Evolutionary conservation across 2,888 invertebrate species (phyloP), one percentile per base, ranked within the genome.

Genomic region (Sinopyrophorus schimmeli): DNA sequence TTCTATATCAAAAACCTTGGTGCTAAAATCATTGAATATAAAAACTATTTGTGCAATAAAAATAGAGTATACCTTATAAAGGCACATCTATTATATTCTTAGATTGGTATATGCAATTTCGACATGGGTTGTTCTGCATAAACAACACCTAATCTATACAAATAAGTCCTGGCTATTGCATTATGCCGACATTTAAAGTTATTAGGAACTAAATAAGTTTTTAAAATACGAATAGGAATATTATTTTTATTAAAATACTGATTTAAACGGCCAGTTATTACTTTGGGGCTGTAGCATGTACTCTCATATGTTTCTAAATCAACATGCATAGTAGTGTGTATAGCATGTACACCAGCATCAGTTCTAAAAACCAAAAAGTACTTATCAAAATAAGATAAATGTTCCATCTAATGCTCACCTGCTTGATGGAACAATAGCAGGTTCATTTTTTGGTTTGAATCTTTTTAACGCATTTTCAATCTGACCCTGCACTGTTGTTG

Each of bases 311-410:
- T 77, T 15, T 79, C 73, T 47, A 92, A 69, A 63, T 91, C 89
- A 54, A 89, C 80, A 61, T 91, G 89, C 34, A 83, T 83, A 2
- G 84, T 78, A 10, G 83, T 75, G 60, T 81, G 80, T 2, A 92
- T 66, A 0, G 91, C 90, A 71, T 92, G 91, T 1, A 92, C 92
- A 30, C 92, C 92, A 16, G 82, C 76, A 76, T 92, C 92, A 68
- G 92, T 92, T 64, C 92, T 90, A 69, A 38, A 74, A 74, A 15
- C 5, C 14, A 28, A 27, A 27, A 11, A 37, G 23, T 30, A 42
- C 43, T 48, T 37, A 30, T 26, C 10, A 26, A 26, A 10, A 9
- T 2, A 14, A 7, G 4, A 12, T 14, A 4, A 14, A 21, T 21
- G 5, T n/a, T 6, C 4, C 6, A 24, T 16, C 10, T 20, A 31